phyloP scores from a whole-genome alignment of 2,888 invertebrate genomes.

The Watsonalla binaria region DNA sequence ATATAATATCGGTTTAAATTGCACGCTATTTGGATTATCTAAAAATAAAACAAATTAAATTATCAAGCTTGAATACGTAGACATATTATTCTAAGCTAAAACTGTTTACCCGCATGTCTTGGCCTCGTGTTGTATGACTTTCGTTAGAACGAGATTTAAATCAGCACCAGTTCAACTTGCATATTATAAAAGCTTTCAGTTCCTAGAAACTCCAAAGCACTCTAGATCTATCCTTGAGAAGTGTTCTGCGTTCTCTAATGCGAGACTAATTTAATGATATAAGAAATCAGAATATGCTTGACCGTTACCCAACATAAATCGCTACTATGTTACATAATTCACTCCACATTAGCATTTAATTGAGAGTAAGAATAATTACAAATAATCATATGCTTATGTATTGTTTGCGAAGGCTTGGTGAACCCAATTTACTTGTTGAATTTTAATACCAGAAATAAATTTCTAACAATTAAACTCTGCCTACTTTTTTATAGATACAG shows the following conservation, averaged over 20 bases:
- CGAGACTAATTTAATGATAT: not conserved
- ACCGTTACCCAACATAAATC: not conserved
- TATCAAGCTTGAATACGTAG: no score
- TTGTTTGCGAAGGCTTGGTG: not conserved
- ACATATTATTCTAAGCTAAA: no score
- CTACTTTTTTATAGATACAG: not conserved
- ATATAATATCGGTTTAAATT: no score
- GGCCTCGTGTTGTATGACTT: no score
- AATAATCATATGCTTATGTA: not conserved
- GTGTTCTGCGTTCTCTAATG: not conserved
- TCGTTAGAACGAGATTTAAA: no score
- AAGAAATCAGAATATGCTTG: not conserved
- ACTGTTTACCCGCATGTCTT: no score
- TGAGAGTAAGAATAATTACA: not conserved
- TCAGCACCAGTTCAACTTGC: no score
- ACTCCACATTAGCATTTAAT: not conserved
- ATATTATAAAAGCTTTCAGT: not conserved
- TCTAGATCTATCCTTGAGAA: not conserved
- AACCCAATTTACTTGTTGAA: not conserved
- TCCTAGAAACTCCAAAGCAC: not conserved
- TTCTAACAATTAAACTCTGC: not conserved
- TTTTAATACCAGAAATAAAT: not conserved
- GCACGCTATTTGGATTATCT: no score
- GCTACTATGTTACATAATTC: not conserved
- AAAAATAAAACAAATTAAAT: no score